These are phyloP conservation scores for Drosophila pseudotalamancana DNA, from an alignment of 2,888 invertebrate species.

Conservation along the genomic window DNA sequence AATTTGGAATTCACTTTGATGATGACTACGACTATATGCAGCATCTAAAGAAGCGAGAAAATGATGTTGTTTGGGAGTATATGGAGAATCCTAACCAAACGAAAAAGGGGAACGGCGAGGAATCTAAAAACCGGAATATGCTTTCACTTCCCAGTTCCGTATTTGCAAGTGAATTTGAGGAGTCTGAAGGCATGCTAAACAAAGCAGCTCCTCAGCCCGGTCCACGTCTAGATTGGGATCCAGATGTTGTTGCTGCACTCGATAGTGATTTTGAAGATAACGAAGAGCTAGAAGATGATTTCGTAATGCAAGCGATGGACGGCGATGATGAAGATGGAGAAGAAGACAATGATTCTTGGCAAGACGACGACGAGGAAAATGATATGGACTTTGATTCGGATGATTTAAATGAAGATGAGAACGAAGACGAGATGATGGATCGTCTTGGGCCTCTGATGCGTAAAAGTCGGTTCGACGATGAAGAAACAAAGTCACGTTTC, in stretches of 20 bases:
- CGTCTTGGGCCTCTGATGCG: conserved; percentile 84
- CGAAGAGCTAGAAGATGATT: conserved; percentile 96
- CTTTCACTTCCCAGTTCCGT: conserved; percentile 92
- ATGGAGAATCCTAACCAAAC: conserved; percentile 82
- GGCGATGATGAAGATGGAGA: conserved; percentile 57
- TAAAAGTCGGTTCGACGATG: conserved; percentile 84
- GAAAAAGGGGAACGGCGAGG: conserved; percentile 59
- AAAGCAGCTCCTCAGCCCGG: conserved; percentile 84
- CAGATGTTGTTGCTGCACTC: conserved; percentile 95
- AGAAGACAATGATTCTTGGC: conserved; percentile 66
- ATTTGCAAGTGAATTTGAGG: conserved; percentile 94
- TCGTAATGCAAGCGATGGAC: conserved; percentile 90
- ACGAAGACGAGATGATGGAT: conserved; percentile 84
- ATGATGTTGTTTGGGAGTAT: conserved; percentile 83
- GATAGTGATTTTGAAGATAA: conserved; percentile 96
- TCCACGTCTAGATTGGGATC: conserved; percentile 91
- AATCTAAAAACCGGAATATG: conserved; percentile 60
- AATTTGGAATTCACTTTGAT: conserved; percentile 96
- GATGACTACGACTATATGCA: conserved; percentile 98
- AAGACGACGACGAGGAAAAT: conserved; percentile 61
- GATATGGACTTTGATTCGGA: conserved; percentile 76
- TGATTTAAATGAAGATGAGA: conserved; percentile 82
- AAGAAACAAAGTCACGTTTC: conserved; percentile 94
- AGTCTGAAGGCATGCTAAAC: conserved; percentile 88
- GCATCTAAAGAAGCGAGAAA: conserved; percentile 87